A percentile compares a stretch with the other conserved stretches of the same genome.
These are phyloP conservation scores for honey bee (Apis mellifera) DNA, from an alignment of 1,140 invertebrate genomes.

Conservation along the genomic window Amel_HAv3.1 CM009935.2:11005501-11006000, in stretches of 20 bases:
- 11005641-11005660: slow-evolving; percentile 54
- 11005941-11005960: too few relatives aligned
- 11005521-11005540: slow-evolving; percentile 73
- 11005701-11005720: background rate
- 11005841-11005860: too few relatives aligned
- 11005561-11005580: slow-evolving; percentile 64
- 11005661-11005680: background rate
- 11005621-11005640: slow-evolving; percentile 71
- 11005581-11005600: slow-evolving; percentile 73
- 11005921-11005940: too few relatives aligned
- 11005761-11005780: too few relatives aligned
- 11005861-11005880: too few relatives aligned
- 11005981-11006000: too few relatives aligned
- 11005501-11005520: slow-evolving; percentile 72
- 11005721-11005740: background rate
- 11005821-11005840: background rate
- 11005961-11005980: too few relatives aligned
- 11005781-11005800: background rate
- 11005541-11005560: slow-evolving; percentile 67
- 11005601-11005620: slow-evolving; percentile 70
- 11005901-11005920: too few relatives aligned
- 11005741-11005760: background rate
- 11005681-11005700: background rate
- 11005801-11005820: background rate
- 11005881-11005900: too few relatives aligned